A percentile compares a stretch with the other conserved stretches of the same genome.
Conservation (phyloP, 92 coral and sea anemone genomes). For the Palythoa caribaeorum region DNA sequence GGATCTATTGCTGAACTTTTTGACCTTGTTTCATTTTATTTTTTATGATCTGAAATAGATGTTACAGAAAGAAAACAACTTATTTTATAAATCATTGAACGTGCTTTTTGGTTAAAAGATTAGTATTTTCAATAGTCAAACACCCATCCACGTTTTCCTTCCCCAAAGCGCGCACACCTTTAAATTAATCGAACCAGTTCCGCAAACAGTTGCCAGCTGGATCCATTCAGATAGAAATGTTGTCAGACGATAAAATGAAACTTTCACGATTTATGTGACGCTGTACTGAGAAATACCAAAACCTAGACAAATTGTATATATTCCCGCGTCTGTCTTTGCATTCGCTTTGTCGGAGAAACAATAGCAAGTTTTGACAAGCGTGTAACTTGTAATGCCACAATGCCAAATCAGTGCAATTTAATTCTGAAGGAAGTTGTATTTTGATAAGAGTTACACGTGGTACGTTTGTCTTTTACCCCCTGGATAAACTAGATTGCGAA, state of each 20-base stretch:
- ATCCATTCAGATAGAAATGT: neutral
- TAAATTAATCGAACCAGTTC: neutral
- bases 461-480: slow-evolving; percentile 9
- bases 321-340: neutral
- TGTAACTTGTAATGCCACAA: neutral
- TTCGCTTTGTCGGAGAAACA: neutral
- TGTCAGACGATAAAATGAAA: neutral
- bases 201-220: neutral
- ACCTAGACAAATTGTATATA: neutral
- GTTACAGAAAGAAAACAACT: neutral
- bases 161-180: neutral
- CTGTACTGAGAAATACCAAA: neutral
- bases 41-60: neutral
- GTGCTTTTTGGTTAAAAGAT: neutral
- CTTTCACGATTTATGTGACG: neutral
- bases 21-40: neutral
- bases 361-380: neutral
- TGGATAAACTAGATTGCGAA: slow-evolving; percentile 21
- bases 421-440: slow-evolving; percentile 8
- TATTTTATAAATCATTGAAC: neutral
- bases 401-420: neutral
- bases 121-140: neutral
- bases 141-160: slow-evolving; percentile 9
- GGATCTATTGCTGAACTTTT: neutral
- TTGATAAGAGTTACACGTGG: slow-evolving; percentile 44